Base-by-base conservation (phyloP, 2,888 invertebrate genomes). In the Heliconius cydno region DNA sequence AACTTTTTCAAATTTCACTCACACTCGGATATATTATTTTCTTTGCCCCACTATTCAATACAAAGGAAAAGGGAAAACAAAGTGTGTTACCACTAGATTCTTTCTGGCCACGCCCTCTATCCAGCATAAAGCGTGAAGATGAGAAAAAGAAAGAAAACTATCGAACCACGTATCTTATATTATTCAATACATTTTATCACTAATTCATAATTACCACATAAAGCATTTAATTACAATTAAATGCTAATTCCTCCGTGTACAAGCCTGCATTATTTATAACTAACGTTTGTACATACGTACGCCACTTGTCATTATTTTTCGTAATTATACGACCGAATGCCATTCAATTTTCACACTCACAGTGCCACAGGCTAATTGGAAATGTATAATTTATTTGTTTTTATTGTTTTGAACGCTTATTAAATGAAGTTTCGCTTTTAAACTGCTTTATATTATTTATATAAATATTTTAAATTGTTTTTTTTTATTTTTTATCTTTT, bases 281-380 rank as follows among this genome's bases (percentile, higher is more conserved):
- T 30, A 34, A 52, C 57, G 25, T 57, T 57, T n/a, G 60, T 60
- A 60, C n/a, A 60, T 10, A 13, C 13, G 65, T 65, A 65, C 15
- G 63, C 38, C 52, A 73, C 57, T 25, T 67, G 66, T 67, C 66
- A 78, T 60, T 78, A 71, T 78, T 78, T 73, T 66, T 57, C 73
- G 66, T 73, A 79, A 80, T 78, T 76, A 78, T 68, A 66, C 70
- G 52, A 76, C 60, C 78, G 72, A 73, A 73, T 78, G 66, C 25
- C 65, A 79, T 79, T 79, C 76, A 81, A 80, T 81, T 80, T 81
- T 67, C 73, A 65, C 52, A 13, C 76, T 63, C 68, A 74, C 72
- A 78, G 65, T 76, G 68, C 78, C 74, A 74, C 73, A 74, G 74
- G 78, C 78, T 78, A 81, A 81, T 81, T 81, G 78, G 71, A 77